Conservation (phyloP, 2,888 invertebrate genomes). For the Lepidocyrtoides sp. region DNA sequence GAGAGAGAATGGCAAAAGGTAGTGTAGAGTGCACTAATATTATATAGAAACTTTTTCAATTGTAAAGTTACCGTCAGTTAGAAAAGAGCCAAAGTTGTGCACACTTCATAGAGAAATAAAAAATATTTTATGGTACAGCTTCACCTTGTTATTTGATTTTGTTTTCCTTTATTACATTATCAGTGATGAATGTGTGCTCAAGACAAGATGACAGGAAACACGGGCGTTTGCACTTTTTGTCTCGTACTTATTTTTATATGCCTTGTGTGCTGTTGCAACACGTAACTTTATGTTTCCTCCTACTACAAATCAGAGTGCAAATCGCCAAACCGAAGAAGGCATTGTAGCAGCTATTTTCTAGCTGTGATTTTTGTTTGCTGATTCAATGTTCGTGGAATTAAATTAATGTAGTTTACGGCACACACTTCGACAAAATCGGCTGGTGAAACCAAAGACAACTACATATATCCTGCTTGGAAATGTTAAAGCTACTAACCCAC, state of each 20-base stretch:
- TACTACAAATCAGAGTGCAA: not conserved
- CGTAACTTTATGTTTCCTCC: too few relatives aligned
- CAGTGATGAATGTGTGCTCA: conserved; percentile 72
- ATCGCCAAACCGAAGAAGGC: not conserved
- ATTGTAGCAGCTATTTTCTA: not conserved
- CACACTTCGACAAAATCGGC: conserved; percentile 16
- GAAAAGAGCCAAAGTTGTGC: conserved; percentile 1
- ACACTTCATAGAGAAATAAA: not conserved
- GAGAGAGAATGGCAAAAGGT: too few relatives aligned
- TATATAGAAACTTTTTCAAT: conserved; percentile 14
- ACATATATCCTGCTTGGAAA: not conserved
- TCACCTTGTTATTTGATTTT: conserved; percentile 59
- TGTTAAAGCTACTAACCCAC: not conserved
- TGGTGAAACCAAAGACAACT: not conserved
- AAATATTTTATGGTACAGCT: conserved; percentile 35
- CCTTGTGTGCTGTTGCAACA: too few relatives aligned
- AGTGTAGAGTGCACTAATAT: too few relatives aligned
- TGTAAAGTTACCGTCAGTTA: conserved; percentile 42
- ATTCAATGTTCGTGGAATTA: conserved; percentile 55
- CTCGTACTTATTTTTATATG: not conserved
- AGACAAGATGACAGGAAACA: conserved; percentile 66
- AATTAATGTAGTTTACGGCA: conserved; percentile 64
- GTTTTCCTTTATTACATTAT: conserved; percentile 74
- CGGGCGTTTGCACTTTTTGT: not conserved
- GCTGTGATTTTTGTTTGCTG: conserved; percentile 32